Evolutionary conservation across 2,888 invertebrate genomes (phyloP).

Genomic region (Eremobia ochroleuca): DNA sequence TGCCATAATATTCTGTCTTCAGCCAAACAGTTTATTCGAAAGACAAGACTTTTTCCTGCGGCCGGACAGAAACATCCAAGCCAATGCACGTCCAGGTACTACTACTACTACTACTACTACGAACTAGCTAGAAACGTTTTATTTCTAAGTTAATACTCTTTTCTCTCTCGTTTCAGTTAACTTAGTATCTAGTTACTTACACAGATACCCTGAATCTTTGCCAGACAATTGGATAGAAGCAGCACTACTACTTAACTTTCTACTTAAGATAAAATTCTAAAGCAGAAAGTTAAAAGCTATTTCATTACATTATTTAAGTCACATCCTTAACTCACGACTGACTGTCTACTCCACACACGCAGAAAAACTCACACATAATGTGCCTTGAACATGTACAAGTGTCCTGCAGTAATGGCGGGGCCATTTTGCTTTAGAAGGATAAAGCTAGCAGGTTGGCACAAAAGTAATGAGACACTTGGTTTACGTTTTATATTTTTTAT

Average conservation of each 20-base stretch:
- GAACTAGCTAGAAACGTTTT: conserved; percentile 35
- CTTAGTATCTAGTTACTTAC: conserved; percentile 26
- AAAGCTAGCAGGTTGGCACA: no score
- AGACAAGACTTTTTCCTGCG: background rate
- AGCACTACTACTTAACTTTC: conserved; percentile 40
- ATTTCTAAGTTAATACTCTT: conserved; percentile 24
- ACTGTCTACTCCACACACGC: conserved; percentile 1
- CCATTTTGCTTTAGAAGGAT: background rate
- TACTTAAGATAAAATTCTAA: conserved; percentile 45
- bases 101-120: background rate
- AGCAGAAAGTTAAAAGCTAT: conserved; percentile 53
- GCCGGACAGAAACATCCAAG: conserved; percentile 2
- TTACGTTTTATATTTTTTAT: no score
- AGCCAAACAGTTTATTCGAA: background rate
- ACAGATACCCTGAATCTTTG: conserved; percentile 32
- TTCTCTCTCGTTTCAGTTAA: conserved; percentile 22
- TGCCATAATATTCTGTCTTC: conserved; percentile 1
- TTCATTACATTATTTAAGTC: conserved; percentile 57
- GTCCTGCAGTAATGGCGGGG: no score
- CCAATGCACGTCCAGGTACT: conserved; percentile 5
- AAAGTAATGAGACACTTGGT: no score
- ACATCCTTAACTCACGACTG: conserved; percentile 20
- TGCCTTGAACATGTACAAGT: background rate
- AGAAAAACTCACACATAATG: background rate
- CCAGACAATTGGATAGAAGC: conserved; percentile 50